Evolutionary conservation across 2,888 invertebrate species (phyloP), one percentile per base, ranked within the genome.

Genomic region (Drosophila meridionalis): DNA sequence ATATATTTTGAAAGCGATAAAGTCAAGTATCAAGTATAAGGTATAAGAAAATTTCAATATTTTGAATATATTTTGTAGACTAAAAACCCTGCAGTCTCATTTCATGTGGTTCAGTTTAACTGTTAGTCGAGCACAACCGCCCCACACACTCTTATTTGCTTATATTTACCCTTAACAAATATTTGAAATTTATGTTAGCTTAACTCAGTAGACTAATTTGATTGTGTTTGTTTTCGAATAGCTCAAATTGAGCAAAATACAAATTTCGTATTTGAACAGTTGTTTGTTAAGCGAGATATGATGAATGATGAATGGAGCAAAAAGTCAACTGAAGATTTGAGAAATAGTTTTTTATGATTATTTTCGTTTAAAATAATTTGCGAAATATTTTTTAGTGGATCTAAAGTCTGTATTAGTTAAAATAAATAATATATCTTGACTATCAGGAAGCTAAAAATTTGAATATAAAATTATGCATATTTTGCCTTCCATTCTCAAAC

Each of bases 201-300:
- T 36, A 8, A 34, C 8, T 20, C 11, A 6, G 32, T 6, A 4
- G n/a, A 38, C 9, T 5, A 8, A 11, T 56, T 40, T 40, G 6
- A 30, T 6, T 55, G 38, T 55, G 38, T 55, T 55, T 56, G n/a
- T 40, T 40, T 30, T 40, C 30, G n/a, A 56, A 56, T 56, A 56
- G 30, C 7, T 30, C 9, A 56, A 40, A 40, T 40, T 56, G 40
- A 40, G 55, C 40, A 30, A 40, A 53, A 30, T 9, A 56, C 11
- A 56, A 56, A 56, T 30, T n/a, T 26, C 2, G 7, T 53, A 36
- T 53, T 53, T 20, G 9, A n/a, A 32, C n/a, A 30, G n/a, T n/a
- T 3, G 9, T n/a, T 52, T 52, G 34, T 34, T 12, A 26, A 36
- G 20, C 20, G 7, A 26, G 3, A 26, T 0, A 20, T 9, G 4